A percentile compares a stretch with the other conserved stretches of the same genome.
Evolutionary conservation across 2,888 invertebrate species (phyloP).

Genomic region (Dorcus parallelipipedus): DNA sequence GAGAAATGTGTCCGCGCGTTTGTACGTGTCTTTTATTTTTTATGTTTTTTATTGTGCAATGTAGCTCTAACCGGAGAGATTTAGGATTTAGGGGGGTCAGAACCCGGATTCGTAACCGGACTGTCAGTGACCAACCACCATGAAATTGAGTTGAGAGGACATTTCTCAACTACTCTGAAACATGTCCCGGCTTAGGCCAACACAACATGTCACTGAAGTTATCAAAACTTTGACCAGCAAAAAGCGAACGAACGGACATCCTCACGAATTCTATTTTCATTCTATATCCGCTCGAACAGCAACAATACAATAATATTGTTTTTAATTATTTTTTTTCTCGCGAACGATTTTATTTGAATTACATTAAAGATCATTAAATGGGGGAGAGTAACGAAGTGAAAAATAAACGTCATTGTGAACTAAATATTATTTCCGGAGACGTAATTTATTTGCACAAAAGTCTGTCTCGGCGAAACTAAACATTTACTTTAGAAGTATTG

Average conservation of each 20-base stretch:
- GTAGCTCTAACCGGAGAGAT: conserved; percentile 17
- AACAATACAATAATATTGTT: too few species aligned
- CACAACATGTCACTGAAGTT: conserved; percentile 27
- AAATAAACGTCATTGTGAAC: conserved; percentile 12
- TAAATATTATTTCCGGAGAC: conserved; percentile 14
- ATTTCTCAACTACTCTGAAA: conserved; percentile 37
- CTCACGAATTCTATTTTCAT: conserved; percentile 1
- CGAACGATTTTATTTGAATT: too few species aligned
- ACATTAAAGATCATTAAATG: too few species aligned
- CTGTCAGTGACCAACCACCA: conserved; percentile 43
- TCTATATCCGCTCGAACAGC: background rate
- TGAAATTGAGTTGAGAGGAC: conserved; percentile 45
- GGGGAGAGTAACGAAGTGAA: conserved; percentile 2
- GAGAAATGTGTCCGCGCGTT: background rate
- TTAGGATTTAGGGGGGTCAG: conserved; percentile 15
- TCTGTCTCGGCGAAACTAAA: conserved; percentile 9
- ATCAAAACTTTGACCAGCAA: conserved; percentile 33
- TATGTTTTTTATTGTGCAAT: conserved; percentile 11
- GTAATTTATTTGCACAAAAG: conserved; percentile 14
- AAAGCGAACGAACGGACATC: conserved; percentile 7
- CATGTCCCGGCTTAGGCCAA: conserved; percentile 17
- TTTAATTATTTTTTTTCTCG: too few species aligned
- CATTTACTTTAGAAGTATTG: conserved; percentile 6
- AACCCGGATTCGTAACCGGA: conserved; percentile 28
- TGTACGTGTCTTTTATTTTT: background rate